phyloP scores from a whole-genome alignment of 2,797 vertebrate species.

The Anniella stebbinsi region DNA sequence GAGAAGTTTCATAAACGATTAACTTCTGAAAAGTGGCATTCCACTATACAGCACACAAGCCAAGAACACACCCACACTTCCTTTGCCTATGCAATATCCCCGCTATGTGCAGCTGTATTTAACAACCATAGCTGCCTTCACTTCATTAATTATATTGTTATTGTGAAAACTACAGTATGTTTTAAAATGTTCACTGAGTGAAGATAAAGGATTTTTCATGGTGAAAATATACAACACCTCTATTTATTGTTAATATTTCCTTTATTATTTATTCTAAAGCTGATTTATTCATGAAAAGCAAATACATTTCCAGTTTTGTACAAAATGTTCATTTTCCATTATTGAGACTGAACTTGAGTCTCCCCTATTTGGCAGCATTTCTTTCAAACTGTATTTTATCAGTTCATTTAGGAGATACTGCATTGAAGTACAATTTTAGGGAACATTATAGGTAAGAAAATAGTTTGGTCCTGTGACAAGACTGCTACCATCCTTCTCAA shows the following conservation, averaged over 20 bases:
- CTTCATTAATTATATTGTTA: slow-evolving; percentile 1
- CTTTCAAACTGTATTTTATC: neutral
- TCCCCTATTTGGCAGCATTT: neutral
- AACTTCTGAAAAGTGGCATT: slow-evolving; percentile 1
- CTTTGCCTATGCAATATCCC: neutral
- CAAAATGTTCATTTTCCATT: neutral
- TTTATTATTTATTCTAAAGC: neutral
- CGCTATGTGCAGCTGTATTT: neutral
- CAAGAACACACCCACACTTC: slow-evolving; percentile 26
- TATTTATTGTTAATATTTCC: neutral
- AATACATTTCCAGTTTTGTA: neutral
- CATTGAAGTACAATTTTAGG: neutral
- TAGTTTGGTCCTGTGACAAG: neutral
- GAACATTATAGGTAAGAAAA: neutral
- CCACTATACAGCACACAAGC: slow-evolving; percentile 2
- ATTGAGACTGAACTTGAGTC: slow-evolving; percentile 6
- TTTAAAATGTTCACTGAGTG: slow-evolving; percentile 18
- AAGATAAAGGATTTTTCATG: slow-evolving; percentile 4
- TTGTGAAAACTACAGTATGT: slow-evolving; percentile 8
- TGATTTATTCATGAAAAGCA: slow-evolving; percentile 3
- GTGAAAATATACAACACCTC: slow-evolving; percentile 11
- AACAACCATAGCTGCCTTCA: slow-evolving; percentile 10
- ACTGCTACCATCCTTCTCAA: neutral
- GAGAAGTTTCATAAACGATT: neutral
- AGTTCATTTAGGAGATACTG: neutral